Base-by-base conservation (phyloP, 2,113 vertebrate genomes). In the Gallinago media region DNA sequence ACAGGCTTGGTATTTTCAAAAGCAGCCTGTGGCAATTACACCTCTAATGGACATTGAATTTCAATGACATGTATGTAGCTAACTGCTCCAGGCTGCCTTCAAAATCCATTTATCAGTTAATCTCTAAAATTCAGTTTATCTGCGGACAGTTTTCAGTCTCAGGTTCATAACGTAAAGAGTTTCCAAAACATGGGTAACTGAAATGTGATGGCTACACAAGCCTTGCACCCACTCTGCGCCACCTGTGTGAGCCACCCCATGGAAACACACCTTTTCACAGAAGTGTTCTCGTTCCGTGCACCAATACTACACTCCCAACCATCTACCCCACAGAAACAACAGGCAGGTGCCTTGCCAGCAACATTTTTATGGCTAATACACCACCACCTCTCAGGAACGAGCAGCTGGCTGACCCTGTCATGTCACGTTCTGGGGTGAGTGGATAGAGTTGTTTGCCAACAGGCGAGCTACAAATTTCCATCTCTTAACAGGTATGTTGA, bases 11-110 rank as follows among this genome's bases (percentile, higher is more conserved):
- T 40, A 65, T 83, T 91, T 65, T 61, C 65, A 72, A 67, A 91
- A 54, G 83, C 65, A 96, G 92, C 70, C 91, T 92, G 73, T 56
- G 17, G 94, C 90, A 92, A 81, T 32, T 36, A 63, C 58, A 23
- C 0, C 0, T 55, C 42, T 91, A 68, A 89, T 2, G 21, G 73
- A 52, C 86, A 54, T 40, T 34, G 80, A 87, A 72, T 91, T 93
- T 66, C 92, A 92, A 25, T 58, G n/a, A 81, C 77, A 92, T 44
- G 11, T 61, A 70, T 2, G 32, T 15, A 80, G n/a, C 59, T 67
- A 56, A 61, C 59, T 47, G 65, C 88, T 52, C 31, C 63, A 85
- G 73, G 66, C 94, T 87, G 68, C 74, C 77, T 94, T 92, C 88
- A 85, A 62, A 66, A 59, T 61, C 8, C 68, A n/a, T 75, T 83